Evolutionary conservation across 2,797 vertebrate genomes (phyloP).

Genomic region (Poeciliopsis turneri): DNA sequence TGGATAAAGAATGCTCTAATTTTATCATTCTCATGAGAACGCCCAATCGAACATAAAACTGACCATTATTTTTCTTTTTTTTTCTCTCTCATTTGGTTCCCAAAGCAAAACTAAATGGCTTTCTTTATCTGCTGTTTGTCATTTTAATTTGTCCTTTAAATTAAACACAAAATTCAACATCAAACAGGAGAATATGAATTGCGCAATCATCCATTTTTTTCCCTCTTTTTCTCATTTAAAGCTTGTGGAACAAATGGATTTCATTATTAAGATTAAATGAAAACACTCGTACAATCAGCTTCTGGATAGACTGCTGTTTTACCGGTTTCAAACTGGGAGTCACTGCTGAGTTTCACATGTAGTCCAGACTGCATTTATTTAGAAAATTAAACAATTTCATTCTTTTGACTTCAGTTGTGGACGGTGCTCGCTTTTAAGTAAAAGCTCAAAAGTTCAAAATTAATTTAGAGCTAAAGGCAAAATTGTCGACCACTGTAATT

Average conservation of each 20-base stretch:
- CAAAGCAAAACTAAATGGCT: neutral
- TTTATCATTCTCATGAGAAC: neutral
- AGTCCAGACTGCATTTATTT: slow-evolving; percentile 2
- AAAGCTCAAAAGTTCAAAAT: neutral
- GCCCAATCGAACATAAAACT: neutral
- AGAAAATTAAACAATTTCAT: neutral
- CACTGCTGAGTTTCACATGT: slow-evolving; percentile 10
- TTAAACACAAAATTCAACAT: slow-evolving; percentile 17
- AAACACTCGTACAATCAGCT: slow-evolving; percentile 25
- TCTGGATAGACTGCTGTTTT: slow-evolving; percentile 24
- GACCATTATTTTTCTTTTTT: neutral
- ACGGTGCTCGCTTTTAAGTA: neutral
- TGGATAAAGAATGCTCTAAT: neutral
- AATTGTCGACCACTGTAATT: neutral
- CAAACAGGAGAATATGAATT: slow-evolving; percentile 13
- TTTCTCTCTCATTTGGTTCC: neutral
- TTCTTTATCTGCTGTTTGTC: slow-evolving; percentile 37
- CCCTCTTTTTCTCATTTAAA: slow-evolving; percentile 9
- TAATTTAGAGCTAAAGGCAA: neutral
- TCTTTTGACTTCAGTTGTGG: neutral
- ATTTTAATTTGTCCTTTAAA: slow-evolving; percentile 46
- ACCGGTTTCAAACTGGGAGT: slow-evolving; percentile 13
- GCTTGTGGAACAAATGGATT: slow-evolving; percentile 25
- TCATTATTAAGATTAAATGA: slow-evolving; percentile 13
- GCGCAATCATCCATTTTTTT: slow-evolving; percentile 13